Evolutionary conservation across 2,797 vertebrate genomes (phyloP), one percentile per base, ranked within the genome.

Genomic region (Mus caroli): DNA sequence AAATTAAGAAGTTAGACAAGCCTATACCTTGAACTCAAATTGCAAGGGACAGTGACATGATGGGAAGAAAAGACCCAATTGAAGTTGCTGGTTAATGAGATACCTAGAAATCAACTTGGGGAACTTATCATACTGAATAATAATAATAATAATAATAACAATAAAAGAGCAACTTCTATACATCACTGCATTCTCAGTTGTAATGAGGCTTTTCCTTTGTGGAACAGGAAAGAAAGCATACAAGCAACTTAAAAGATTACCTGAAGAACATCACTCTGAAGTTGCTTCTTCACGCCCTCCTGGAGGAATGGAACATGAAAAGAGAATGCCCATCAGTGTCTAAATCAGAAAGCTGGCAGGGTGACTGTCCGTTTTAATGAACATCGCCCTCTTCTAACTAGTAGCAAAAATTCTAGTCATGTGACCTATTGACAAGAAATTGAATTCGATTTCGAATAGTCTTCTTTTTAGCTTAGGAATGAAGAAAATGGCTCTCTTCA

Each of bases 101-200:
- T 22, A 62, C 37, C 84, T 83, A 89, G 79, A 84, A 85, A 87
- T 87, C 13, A 79, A 26, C 88, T 86, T 88, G 26, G 86, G 71
- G 88, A 92, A 37, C 22, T 71, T 85, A 31, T 79, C 50, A 62
- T 5, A 20, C 1, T 0, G 17, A 10, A 10, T 37, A 37, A 71
- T 31, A 64, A 64, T 2, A 34, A 69, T n/a, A n/a, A 20, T 50
- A 50, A 50, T 50, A 50, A 50, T 50, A 50, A 50, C 9, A 50
- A 50, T 50, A 50, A 60, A 60, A 46, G 10, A 77, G 10, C 11
- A 80, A 85, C 46, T 91, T 22, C 43, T 60, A 43, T 28, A 1
- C 67, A 78, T 64, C 50, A 67, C 3, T n/a, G 12, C 52, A 1
- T 34, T 82, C 12, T 50, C 1, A 73, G 58, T 69, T 92, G n/a